Percentiles rank a stretch among this genome's conserved stretches.
Conservation (phyloP, 2,113 vertebrate genomes). For the Rhinoderma darwinii region DNA sequence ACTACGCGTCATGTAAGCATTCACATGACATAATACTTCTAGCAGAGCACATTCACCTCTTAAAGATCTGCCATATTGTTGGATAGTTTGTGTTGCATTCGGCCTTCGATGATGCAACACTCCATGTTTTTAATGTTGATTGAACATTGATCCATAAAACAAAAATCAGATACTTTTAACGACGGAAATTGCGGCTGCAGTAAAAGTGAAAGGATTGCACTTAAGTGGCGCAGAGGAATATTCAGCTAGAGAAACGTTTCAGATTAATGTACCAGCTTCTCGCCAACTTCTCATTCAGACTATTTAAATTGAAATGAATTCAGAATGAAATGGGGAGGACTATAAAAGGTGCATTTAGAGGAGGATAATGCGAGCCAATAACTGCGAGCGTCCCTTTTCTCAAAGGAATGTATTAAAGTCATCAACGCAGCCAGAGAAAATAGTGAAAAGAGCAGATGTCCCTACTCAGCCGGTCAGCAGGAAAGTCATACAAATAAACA, state of each 20-base stretch:
- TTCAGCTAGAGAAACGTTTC: not conserved
- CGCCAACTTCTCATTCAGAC: conserved; percentile 31
- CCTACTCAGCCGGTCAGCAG: conserved; percentile 36
- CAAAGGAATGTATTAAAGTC: conserved; percentile 39
- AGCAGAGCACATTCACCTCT: not conserved
- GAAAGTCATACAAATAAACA: not conserved
- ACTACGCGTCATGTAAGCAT: not conserved
- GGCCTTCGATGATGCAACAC: not conserved
- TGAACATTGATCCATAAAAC: not conserved
- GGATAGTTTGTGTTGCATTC: not conserved
- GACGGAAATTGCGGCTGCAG: no score
- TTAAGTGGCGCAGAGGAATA: not conserved
- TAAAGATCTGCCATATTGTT: not conserved
- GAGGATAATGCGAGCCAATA: conserved; percentile 13
- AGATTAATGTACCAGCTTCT: not conserved
- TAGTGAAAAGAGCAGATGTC: conserved; percentile 33
- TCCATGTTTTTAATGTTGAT: not conserved
- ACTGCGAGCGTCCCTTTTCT: not conserved
- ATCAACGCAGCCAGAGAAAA: conserved; percentile 27
- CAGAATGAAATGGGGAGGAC: not conserved
- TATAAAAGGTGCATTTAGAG: not conserved
- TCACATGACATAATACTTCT: not conserved
- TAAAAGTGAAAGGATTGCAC: not conserved
- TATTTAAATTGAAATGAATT: conserved; percentile 39
- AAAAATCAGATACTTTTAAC: not conserved